Evolutionary conservation across 2,888 invertebrate species (phyloP), one percentile per base, ranked within the genome.

Genomic region (Notocelia uddmanniana): DNA sequence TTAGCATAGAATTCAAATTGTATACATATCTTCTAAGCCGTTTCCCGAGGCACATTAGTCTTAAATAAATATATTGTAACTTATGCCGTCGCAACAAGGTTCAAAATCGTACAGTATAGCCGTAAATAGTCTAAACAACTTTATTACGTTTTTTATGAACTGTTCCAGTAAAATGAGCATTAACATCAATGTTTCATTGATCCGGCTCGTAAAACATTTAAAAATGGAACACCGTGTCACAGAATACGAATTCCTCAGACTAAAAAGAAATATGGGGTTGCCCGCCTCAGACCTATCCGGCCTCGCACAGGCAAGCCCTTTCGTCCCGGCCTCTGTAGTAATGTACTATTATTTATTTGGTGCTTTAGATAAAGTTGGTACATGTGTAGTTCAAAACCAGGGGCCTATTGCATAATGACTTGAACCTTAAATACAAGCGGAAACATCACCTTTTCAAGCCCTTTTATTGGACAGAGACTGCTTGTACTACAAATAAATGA

Each of bases 71-170:
- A 50, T 60, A 26, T n/a, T 45, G 11, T n/a, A 45, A 9, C 60
- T 60, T 60, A 18, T 26, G 10, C 6, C 45, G n/a, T 26, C 9
- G 10, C 10, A 45, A 23, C 10, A 45, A n/a, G 23, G 45, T 60
- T 45, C 15, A 41, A 60, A 59, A 1, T 60, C 21, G 18, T 23
- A 8, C 23, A 23, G 18, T 60, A 26, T 60, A n/a, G 5, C 10
- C 37, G 37, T 37, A 37, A 19, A 37, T 31, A 31, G 45, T 34
- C 60, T 45, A 68, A 62, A 60, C 67, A 67, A 55, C 11, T 60
- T 66, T 69, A 69, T 45, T 60, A 54, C 26, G 23, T 37, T 69
- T 55, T 69, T 69, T 69, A 69, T 54, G 31, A 48, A 15, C 23
- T 54, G 54, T 23, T 68, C 68, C 52, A 58, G 68, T 50, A 68